Evolutionary conservation across 2,888 invertebrate genomes (phyloP).

Genomic region (Andrena dorsata): DNA sequence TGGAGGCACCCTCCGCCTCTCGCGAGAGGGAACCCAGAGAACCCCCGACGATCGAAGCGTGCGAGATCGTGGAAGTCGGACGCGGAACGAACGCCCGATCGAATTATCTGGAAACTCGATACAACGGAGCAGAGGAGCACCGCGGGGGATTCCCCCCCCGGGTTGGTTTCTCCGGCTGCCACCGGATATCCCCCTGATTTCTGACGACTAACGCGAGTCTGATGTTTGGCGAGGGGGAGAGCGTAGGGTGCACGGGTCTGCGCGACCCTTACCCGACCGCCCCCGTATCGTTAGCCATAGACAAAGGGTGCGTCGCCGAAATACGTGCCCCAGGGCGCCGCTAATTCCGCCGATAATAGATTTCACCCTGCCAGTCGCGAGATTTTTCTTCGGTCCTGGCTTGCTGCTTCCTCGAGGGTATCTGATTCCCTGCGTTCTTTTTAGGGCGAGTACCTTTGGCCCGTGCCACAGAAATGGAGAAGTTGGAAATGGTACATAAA

Average conservation of each 20-base stretch:
- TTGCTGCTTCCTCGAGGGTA: no score
- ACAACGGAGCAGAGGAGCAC: constrained; percentile 48
- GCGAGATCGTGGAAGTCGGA: constrained; percentile 9
- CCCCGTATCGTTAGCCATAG: constrained; percentile 77
- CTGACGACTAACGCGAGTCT: constrained; percentile 79
- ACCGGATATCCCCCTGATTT: constrained; percentile 80
- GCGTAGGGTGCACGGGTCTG: constrained; percentile 62
- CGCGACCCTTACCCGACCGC: constrained; percentile 67
- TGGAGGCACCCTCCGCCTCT: background rate
- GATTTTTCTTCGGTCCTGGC: constrained; percentile 38
- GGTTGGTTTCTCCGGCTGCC: constrained; percentile 79
- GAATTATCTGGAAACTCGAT: constrained; percentile 79
- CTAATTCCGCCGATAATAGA: constrained; percentile 81
- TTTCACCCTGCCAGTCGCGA: constrained; percentile 66
- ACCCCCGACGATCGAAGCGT: constrained; percentile 43
- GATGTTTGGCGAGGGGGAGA: constrained; percentile 79
- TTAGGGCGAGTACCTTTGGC: no score
- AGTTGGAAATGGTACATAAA: no score
- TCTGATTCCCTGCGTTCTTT: no score
- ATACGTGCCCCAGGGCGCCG: constrained; percentile 73
- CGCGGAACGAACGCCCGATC: constrained; percentile 68
- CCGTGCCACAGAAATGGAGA: no score
- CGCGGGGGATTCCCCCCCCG: constrained; percentile 65
- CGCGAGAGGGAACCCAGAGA: constrained; percentile 33
- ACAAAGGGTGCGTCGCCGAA: constrained; percentile 77